Conservation (phyloP, 53 echinoderm and acorn worm species). For the Stichopus horrens region DNA sequence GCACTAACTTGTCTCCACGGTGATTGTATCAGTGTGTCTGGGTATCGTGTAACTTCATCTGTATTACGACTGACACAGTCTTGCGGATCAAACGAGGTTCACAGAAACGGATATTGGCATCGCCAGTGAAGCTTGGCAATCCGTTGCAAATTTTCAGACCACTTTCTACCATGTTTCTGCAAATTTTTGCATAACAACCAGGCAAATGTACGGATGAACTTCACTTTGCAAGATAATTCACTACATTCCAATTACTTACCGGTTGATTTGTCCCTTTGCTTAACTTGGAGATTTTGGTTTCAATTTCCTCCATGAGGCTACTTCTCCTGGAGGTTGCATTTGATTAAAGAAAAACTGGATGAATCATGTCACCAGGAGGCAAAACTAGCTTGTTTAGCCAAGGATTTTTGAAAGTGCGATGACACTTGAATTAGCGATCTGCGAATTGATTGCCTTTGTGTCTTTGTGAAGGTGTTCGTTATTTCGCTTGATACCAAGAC, state of each 20-base stretch:
- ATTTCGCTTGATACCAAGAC: neutral
- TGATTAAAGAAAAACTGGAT: constrained; percentile 27
- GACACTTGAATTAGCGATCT: constrained; percentile 1
- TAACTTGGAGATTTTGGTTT: constrained; percentile 11
- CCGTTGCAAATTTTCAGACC: neutral
- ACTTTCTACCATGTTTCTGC: neutral
- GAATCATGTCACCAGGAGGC: constrained; percentile 14
- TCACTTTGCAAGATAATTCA: neutral
- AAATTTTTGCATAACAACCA: neutral
- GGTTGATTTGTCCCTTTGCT: constrained; percentile 19
- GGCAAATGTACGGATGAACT: neutral
- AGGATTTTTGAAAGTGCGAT: neutral
- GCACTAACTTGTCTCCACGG: too few species aligned
- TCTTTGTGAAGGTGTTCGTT: neutral
- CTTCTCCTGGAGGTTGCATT: constrained; percentile 12
- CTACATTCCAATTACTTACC: constrained; percentile 15
- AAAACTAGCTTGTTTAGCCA: neutral
- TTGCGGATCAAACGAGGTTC: too few species aligned
- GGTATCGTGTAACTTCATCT: too few species aligned
- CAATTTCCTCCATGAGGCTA: neutral
- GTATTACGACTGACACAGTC: too few species aligned
- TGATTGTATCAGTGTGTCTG: too few species aligned
- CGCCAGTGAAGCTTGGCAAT: too few species aligned
- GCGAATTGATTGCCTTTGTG: neutral
- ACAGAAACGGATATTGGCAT: too few species aligned